Conservation (phyloP, 2,797 vertebrate genomes). For the Halcyon leucocephala region DNA sequence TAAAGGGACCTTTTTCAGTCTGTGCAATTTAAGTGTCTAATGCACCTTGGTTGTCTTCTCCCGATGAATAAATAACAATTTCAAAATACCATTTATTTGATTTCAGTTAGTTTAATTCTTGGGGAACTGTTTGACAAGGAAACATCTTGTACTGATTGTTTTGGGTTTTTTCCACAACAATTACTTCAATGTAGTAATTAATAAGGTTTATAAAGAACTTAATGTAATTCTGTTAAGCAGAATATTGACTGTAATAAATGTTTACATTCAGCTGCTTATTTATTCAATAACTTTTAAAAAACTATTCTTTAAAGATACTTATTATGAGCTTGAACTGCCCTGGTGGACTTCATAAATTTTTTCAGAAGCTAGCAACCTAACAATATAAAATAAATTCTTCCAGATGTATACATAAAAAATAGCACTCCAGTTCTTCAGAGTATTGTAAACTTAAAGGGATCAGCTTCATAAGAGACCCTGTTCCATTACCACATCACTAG, state of each 20-base stretch:
- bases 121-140: background rate
- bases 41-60: background rate
- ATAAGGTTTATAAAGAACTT: background rate
- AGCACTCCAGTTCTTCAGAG: background rate
- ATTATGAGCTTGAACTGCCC: background rate
- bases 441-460: background rate
- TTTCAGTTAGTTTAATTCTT: background rate
- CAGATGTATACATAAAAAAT: background rate
- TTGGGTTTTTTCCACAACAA: background rate
- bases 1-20: background rate
- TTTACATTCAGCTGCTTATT: background rate
- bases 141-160: background rate
- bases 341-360: background rate
- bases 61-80: background rate
- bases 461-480: rapidly evolving
- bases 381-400: background rate
- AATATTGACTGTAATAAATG: background rate
- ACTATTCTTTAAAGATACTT: background rate
- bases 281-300: background rate
- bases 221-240: background rate
- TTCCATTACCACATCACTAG: background rate
- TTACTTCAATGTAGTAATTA: background rate
- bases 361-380: background rate
- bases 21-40: background rate
- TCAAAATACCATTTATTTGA: background rate